Evolutionary conservation across 2,113 vertebrate species (phyloP), one percentile per base, ranked within the genome.

Genomic region (Recurvirostra avosetta): DNA sequence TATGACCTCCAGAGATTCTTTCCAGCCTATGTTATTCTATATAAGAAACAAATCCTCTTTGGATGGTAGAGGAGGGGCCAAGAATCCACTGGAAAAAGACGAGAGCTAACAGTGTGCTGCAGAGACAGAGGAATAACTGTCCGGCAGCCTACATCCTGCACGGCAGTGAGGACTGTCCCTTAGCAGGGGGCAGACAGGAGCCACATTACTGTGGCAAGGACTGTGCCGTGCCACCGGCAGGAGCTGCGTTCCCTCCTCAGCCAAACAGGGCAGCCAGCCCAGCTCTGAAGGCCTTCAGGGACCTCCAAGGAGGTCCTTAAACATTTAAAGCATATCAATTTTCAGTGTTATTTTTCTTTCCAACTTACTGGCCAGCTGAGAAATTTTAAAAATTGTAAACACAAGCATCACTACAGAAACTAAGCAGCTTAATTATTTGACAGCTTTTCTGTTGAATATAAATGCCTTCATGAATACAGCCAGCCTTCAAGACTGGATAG

Each of bases 151-250:
- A 19, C 30, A 4, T 22, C 12, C 23, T 18, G 16, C 29, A 10
- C 5, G 66, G 9, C 5, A 29, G 27, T 3, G 12, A 61, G 25
- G 26, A 36, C 32, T 18, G 61, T 4, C 56, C 66, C 11, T 41
- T 41, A 16, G 15, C 5, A 26, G 36, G 41, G 26, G 21, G 49
- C 47, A 49, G 27, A 27, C 32, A 65, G 32, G 15, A 50, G 22
- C 15, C 1, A 0, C 23, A 3, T 5, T 19, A 22, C 14, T 1
- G 4, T 10, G 10, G 58, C 32, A 12, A 73, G 75, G 29, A 21
- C 18, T 6, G 26, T 61, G 49, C 22, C 55, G 32, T 19, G 58
- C 58, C 4, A 0, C 41, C 10, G 49, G 70, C 5, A n/a, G 52
- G 52, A 38, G 1, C 11, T 5, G 23, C 26, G 15, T n/a, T 15